Evolutionary conservation across 2,888 invertebrate genomes (phyloP).

Genomic region (Amphimallon solstitiale): DNA sequence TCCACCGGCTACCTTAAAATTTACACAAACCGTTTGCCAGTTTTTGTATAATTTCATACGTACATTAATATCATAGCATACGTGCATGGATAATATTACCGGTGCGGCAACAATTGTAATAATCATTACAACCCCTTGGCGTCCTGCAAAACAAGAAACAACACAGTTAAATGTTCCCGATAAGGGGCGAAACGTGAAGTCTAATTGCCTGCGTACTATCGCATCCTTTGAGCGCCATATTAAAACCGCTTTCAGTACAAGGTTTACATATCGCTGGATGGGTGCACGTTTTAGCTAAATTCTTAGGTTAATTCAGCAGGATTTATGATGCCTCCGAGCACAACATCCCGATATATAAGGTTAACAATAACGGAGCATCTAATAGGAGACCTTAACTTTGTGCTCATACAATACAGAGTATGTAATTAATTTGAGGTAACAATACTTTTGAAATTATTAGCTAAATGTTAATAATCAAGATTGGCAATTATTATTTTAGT

Average conservation of each 20-base stretch:
- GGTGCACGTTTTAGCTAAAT: slow-evolving; percentile 20
- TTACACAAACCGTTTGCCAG: too few relatives aligned
- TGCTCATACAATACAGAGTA: too few relatives aligned
- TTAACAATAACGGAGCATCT: not conserved
- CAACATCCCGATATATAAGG: slow-evolving; percentile 3
- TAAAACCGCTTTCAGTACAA: slow-evolving; percentile 11
- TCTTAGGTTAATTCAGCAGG: slow-evolving; percentile 17
- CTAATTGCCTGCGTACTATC: slow-evolving; percentile 20
- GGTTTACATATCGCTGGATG: not conserved
- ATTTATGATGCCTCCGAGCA: slow-evolving; percentile 13
- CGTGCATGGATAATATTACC: not conserved
- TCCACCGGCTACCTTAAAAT: too few relatives aligned
- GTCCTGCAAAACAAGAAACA: slow-evolving; percentile 8
- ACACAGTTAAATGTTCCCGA: slow-evolving; percentile 13
- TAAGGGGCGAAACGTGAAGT: slow-evolving; percentile 27
- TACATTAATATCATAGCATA: not conserved
- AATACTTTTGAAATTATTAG: too few relatives aligned
- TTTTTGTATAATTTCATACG: not conserved
- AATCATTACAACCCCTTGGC: slow-evolving; percentile 26
- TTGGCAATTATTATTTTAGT: too few relatives aligned
- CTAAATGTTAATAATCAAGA: too few relatives aligned
- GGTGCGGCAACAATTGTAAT: slow-evolving; percentile 11
- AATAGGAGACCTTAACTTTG: not conserved
- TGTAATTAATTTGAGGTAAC: too few relatives aligned
- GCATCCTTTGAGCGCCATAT: slow-evolving; percentile 1